phyloP scores from a whole-genome alignment of 2,888 invertebrate species.

The Ectobius pallidus region DNA sequence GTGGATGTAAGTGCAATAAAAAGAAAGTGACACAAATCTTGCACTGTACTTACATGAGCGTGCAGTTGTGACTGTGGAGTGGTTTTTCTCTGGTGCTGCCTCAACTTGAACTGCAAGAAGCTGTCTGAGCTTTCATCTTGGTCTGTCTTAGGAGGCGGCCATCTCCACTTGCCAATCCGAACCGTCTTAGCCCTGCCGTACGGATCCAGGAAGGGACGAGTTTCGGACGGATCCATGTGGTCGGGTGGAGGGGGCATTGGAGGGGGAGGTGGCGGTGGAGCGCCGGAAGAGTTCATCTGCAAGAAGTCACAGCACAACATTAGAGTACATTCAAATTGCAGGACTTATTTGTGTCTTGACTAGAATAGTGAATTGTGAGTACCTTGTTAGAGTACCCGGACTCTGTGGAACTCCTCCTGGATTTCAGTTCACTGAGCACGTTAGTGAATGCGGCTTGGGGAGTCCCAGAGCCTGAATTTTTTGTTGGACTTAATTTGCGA shows the following conservation, averaged over 20 bases:
- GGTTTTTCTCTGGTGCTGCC: constrained; percentile 78
- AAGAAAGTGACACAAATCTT: too few relatives aligned
- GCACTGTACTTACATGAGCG: constrained; percentile 50
- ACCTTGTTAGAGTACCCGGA: constrained; percentile 47
- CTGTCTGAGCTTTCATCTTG: constrained; percentile 65
- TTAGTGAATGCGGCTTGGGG: constrained; percentile 58
- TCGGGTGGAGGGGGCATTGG: constrained; percentile 89
- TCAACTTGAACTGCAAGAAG: constrained; percentile 87
- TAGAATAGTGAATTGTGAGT: too few relatives aligned
- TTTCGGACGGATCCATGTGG: constrained; percentile 79
- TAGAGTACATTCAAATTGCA: neutral
- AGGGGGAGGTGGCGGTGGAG: constrained; percentile 80
- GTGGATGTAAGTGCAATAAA: too few relatives aligned
- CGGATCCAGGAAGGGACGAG: constrained; percentile 84
- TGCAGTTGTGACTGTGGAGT: constrained; percentile 67
- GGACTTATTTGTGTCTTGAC: neutral
- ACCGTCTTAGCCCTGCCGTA: constrained; percentile 94
- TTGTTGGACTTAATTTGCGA: constrained; percentile 38
- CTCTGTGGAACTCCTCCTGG: constrained; percentile 57
- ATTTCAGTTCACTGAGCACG: constrained; percentile 59
- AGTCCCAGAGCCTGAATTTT: constrained; percentile 47
- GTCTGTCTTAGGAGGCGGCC: constrained; percentile 84
- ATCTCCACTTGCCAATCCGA: constrained; percentile 93
- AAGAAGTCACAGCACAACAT: neutral
- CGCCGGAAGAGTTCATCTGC: constrained; percentile 33